Percentiles rank a stretch among this genome's conserved stretches.
These are phyloP conservation scores for Loxodonta africana DNA, from an alignment of 2,113 vertebrate species.

Conservation along the genomic window DNA sequence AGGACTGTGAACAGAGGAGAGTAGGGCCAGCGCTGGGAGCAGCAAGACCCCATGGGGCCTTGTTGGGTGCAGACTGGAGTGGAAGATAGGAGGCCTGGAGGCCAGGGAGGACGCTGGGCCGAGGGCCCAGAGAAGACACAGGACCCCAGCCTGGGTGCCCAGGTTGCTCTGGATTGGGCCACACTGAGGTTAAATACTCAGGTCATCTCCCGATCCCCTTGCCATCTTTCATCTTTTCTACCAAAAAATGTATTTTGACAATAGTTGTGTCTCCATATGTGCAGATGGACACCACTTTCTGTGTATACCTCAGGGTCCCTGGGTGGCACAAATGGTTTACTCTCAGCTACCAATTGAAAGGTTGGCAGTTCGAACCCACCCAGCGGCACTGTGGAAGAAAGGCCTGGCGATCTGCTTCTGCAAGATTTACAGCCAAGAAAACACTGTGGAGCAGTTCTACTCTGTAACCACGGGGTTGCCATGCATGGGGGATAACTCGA, in stretches of 20 bases:
- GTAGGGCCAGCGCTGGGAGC: no score
- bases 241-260: rapidly evolving
- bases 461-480: no score
- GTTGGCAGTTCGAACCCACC: neutral
- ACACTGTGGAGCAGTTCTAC: neutral
- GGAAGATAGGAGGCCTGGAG: no score
- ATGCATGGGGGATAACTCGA: no score
- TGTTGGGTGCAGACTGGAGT: neutral
- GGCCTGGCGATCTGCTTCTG: neutral
- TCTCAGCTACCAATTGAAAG: neutral
- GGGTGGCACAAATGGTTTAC: neutral
- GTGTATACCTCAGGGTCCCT: no score
- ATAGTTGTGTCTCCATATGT: rapidly evolving
- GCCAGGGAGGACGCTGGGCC: neutral
- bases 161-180: rapidly evolving
- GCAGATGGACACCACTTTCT: neutral
- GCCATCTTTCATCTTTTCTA: neutral
- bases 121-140: neutral
- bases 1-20: no score
- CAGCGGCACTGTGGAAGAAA: neutral
- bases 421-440: neutral
- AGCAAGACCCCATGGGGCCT: rapidly evolving
- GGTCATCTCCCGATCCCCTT: neutral
- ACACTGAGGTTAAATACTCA: neutral
- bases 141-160: neutral